Evolutionary conservation across 2,888 invertebrate genomes (phyloP).

Genomic region (Dryomyza anilis): DNA sequence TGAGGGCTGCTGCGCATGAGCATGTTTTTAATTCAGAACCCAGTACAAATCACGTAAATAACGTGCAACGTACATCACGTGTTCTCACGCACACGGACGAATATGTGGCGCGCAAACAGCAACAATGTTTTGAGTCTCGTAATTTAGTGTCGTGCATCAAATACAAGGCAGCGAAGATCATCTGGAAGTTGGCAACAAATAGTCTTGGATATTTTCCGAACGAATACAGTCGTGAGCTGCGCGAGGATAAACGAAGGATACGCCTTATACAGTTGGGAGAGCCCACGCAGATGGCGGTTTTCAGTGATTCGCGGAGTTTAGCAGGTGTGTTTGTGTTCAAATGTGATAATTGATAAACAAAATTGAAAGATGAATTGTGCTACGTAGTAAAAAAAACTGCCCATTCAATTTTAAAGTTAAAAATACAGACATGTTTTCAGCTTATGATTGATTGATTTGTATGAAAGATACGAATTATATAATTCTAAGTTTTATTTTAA

Average conservation of each 20-base stretch:
- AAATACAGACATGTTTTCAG: neutral
- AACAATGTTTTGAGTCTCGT: constrained; percentile 51
- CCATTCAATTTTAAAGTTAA: no score
- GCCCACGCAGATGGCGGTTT: constrained; percentile 50
- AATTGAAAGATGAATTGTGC: no score
- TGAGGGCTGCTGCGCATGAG: no score
- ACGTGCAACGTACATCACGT: neutral
- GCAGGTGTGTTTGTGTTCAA: no score
- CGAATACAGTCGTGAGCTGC: constrained; percentile 49
- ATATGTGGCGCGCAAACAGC: constrained; percentile 52
- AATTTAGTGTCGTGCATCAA: constrained; percentile 56
- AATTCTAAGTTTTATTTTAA: neutral
- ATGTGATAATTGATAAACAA: no score
- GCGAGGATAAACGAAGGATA: constrained; percentile 42
- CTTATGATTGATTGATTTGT: neutral
- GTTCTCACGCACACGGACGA: constrained; percentile 46
- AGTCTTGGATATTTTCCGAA: constrained; percentile 54
- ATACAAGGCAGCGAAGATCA: constrained; percentile 52
- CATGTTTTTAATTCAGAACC: neutral
- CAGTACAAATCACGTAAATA: neutral
- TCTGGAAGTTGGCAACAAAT: constrained; percentile 57
- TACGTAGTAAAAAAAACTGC: no score
- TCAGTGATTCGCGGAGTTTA: constrained; percentile 51
- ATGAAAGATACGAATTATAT: neutral
- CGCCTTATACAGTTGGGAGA: constrained; percentile 53